Evolutionary conservation across 2,113 vertebrate genomes (phyloP).

Genomic region (Colossoma macropomum): DNA sequence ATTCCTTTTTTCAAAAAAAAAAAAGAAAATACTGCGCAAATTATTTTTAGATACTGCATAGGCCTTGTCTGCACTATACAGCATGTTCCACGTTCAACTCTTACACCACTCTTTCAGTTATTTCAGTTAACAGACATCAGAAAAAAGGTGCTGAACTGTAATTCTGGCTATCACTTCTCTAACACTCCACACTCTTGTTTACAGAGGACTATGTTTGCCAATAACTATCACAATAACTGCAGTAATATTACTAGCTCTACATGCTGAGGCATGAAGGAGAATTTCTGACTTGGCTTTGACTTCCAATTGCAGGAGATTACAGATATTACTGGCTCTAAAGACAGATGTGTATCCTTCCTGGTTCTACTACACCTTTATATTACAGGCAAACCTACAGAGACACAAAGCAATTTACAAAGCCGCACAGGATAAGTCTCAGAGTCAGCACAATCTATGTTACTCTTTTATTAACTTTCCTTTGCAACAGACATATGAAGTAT

Average conservation of each 20-base stretch:
- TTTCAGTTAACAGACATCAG: constrained; percentile 20
- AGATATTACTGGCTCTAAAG: constrained; percentile 27
- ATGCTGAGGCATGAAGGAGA: constrained; percentile 23
- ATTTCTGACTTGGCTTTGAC: constrained; percentile 6
- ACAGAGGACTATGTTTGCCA: constrained; percentile 7
- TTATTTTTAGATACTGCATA: too few relatives aligned
- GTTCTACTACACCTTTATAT: neutral
- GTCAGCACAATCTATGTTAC: constrained; percentile 14
- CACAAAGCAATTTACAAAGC: constrained; percentile 41
- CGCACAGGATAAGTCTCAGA: neutral
- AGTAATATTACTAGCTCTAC: constrained; percentile 54
- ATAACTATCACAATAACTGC: constrained; percentile 42
- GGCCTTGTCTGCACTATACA: neutral
- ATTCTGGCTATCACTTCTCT: neutral
- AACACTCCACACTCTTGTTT: neutral
- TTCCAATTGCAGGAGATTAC: constrained; percentile 44
- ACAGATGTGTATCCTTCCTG: neutral
- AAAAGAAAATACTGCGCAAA: too few relatives aligned
- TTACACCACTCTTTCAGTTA: neutral
- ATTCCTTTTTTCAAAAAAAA: too few relatives aligned
- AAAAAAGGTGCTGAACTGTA: constrained; percentile 26
- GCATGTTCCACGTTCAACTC: neutral
- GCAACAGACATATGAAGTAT: neutral
- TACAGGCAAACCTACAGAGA: constrained; percentile 22
- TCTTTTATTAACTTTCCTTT: constrained; percentile 29